Evolutionary conservation across 2,888 invertebrate genomes (phyloP).

Genomic region (Oscheius onirici): DNA sequence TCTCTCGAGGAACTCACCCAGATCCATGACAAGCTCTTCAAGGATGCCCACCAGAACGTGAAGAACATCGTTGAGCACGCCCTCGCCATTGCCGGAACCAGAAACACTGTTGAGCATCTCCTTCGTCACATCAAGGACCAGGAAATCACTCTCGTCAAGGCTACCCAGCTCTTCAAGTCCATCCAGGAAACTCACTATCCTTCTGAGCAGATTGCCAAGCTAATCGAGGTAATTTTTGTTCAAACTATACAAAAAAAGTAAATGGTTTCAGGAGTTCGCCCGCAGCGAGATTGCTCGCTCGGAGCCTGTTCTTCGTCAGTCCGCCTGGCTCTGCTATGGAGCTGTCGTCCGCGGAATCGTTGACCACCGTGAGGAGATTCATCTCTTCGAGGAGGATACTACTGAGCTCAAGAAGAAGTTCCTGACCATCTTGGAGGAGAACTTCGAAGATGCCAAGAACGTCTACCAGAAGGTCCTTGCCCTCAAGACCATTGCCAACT

Average conservation of each 20-base stretch:
- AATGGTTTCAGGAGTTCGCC: conserved; percentile 38
- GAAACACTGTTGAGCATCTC: conserved; percentile 54
- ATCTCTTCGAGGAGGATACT: conserved; percentile 41
- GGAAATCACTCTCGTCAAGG: conserved; percentile 41
- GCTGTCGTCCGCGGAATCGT: conserved; percentile 50
- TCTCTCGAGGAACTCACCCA: conserved; percentile 44
- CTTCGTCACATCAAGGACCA: conserved; percentile 42
- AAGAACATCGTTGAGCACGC: conserved; percentile 50
- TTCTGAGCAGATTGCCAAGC: conserved; percentile 55
- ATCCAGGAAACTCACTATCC: conserved; percentile 48
- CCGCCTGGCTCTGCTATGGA: conserved; percentile 55
- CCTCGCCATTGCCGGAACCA: conserved; percentile 58
- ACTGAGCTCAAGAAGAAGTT: conserved; percentile 52
- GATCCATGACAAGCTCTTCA: conserved; percentile 40
- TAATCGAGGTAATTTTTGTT: conserved; percentile 38
- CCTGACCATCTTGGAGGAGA: conserved; percentile 44
- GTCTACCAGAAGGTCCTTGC: conserved; percentile 62
- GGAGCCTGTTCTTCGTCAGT: conserved; percentile 47
- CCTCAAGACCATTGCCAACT: conserved; percentile 67
- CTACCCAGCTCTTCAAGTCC: conserved; percentile 47
- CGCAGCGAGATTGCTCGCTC: conserved; percentile 30
- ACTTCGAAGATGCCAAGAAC: conserved; percentile 41
- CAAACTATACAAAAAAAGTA: too few species aligned
- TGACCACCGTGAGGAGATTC: conserved; percentile 37
- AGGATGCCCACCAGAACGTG: conserved; percentile 35